Percentiles rank a stretch among this genome's conserved stretches.
phyloP scores from a whole-genome alignment of 2,113 vertebrate genomes.

The Hippocampus mohnikei region DNA sequence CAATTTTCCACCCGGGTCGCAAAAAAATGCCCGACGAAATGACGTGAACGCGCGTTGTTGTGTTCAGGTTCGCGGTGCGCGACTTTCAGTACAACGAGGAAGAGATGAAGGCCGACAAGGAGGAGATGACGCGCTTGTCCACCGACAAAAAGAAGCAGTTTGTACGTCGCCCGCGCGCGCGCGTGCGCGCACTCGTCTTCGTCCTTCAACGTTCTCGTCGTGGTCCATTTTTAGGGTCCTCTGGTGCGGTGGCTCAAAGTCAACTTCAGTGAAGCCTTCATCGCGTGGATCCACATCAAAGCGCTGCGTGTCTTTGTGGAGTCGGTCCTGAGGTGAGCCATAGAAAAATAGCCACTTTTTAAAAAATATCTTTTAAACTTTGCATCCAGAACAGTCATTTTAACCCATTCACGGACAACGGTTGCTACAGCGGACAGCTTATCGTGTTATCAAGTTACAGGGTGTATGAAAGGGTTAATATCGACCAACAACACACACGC shows the following conservation, averaged over 20 bases:
- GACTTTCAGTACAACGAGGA: slow-evolving; percentile 99
- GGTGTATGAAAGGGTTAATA: too few relatives aligned
- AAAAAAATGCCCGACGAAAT: neutral
- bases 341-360: neutral
- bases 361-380: too few relatives aligned
- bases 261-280: slow-evolving; percentile 99
- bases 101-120: slow-evolving; percentile 98
- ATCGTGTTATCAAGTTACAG: too few relatives aligned
- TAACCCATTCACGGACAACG: too few relatives aligned
- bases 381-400: too few relatives aligned
- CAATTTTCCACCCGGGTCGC: too few relatives aligned
- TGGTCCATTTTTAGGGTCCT: slow-evolving; percentile 80
- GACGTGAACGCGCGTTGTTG: too few relatives aligned
- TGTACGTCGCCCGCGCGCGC: slow-evolving; percentile 67
- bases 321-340: slow-evolving; percentile 87
- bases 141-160: slow-evolving; percentile 99
- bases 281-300: slow-evolving; percentile 98
- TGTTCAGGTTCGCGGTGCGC: slow-evolving; percentile 85
- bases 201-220: neutral
- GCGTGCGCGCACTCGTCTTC: too few relatives aligned
- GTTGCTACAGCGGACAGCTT: too few relatives aligned
- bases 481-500: too few relatives aligned
- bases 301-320: slow-evolving; percentile 96
- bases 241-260: slow-evolving; percentile 98
- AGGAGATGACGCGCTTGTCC: slow-evolving; percentile 95